Evolutionary conservation across 2,888 invertebrate genomes (phyloP).

Genomic region (Spisula solida): DNA sequence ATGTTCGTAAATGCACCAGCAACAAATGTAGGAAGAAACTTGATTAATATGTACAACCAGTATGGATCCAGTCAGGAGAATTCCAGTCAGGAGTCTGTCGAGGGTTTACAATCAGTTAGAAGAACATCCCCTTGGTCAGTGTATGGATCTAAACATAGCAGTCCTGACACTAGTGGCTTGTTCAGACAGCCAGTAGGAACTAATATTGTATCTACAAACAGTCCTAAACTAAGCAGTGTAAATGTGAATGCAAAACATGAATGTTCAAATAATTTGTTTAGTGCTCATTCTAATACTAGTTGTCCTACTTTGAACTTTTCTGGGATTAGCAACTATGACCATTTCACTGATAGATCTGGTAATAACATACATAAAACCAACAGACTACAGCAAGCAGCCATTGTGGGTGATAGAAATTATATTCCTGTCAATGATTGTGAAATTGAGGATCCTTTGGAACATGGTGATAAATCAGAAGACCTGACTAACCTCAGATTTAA

Average conservation of each 20-base stretch:
- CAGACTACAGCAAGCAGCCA: not conserved
- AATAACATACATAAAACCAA: not conserved
- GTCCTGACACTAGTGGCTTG: constrained; percentile 23
- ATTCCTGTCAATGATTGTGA: not conserved
- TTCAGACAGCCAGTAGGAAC: not conserved
- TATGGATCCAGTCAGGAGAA: not conserved
- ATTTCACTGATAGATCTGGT: not conserved
- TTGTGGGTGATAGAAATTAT: not conserved
- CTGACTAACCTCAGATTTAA: not conserved
- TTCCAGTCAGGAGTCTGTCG: constrained; percentile 55
- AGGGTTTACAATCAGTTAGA: not conserved
- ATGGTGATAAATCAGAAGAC: not conserved
- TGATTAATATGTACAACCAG: constrained; percentile 39
- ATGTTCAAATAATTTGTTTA: not conserved
- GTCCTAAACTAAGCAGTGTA: not conserved
- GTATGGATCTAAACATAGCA: constrained; percentile 63
- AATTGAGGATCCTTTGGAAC: not conserved
- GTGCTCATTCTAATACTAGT: not conserved
- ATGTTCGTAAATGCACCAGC: not conserved
- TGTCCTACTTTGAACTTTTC: not conserved
- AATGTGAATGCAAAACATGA: not conserved
- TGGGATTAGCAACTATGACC: not conserved
- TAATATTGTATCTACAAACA: not conserved
- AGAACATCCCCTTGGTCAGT: constrained; percentile 69
- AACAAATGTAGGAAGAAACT: constrained; percentile 30